Evolutionary conservation across 2,797 vertebrate species (phyloP).

Genomic region (Denticeps clupeoides): DNA sequence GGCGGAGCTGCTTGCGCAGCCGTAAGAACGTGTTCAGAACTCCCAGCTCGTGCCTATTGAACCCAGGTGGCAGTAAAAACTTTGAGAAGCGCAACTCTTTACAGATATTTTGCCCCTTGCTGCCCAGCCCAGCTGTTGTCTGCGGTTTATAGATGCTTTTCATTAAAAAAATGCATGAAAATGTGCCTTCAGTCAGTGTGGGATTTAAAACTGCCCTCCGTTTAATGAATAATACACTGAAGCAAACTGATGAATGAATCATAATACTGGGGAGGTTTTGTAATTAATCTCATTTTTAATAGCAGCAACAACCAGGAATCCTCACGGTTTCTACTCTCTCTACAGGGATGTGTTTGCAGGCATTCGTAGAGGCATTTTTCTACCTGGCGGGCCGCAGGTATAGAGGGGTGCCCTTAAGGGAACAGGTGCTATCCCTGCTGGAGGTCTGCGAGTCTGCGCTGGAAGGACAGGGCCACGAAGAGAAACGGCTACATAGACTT

Average conservation of each 20-base stretch:
- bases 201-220: slow-evolving; percentile 1
- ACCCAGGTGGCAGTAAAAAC: too few relatives aligned
- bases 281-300: slow-evolving; percentile 8
- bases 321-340: too few relatives aligned
- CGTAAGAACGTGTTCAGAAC: too few relatives aligned
- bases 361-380: slow-evolving; percentile 85
- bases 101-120: too few relatives aligned
- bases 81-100: too few relatives aligned
- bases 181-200: too few relatives aligned
- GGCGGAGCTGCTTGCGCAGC: too few relatives aligned
- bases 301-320: too few relatives aligned
- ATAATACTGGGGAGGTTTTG: slow-evolving; percentile 14
- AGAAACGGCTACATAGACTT: slow-evolving; percentile 16
- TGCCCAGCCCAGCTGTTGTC: too few relatives aligned
- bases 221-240: slow-evolving; percentile 17
- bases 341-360: slow-evolving; percentile 88
- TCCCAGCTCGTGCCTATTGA: too few relatives aligned
- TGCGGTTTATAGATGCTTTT: too few relatives aligned
- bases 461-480: slow-evolving; percentile 42
- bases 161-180: too few relatives aligned
- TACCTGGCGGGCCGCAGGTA: slow-evolving; percentile 76
- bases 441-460: slow-evolving; percentile 77
- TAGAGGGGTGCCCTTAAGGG: slow-evolving; percentile 59
- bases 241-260: slow-evolving; percentile 10
- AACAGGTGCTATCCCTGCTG: slow-evolving; percentile 69